Base-by-base conservation (phyloP, 2,888 invertebrate species). In the Theodoxus fluviatilis region DNA sequence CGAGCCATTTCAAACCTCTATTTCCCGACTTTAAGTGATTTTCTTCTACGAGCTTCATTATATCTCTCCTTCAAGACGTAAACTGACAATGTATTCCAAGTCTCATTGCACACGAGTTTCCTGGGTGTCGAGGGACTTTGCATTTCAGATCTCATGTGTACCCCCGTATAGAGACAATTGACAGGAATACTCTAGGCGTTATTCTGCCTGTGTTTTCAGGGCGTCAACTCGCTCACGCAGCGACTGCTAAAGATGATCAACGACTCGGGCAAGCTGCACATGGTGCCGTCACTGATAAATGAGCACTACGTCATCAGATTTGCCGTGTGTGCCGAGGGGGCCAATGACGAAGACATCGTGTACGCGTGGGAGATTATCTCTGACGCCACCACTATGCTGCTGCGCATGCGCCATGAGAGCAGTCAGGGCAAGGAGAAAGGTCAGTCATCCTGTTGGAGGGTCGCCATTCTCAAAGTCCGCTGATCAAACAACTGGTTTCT, bases 211-310 rank as follows among this genome's bases (percentile, higher is more conserved):
- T 63, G n/a, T 28, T 57, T 57, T 0, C 75, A 87, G 86, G 95
- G 89, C 6, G 84, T 90, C 33, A 94, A 95, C 83, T 90, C 90
- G 68, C 84, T 95, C 67, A 98, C 98, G 86, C 95, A 97, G 87
- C 95, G 94, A 86, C 89, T 98, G 49, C 88, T 98, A 79, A 94
- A 95, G 72, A 91, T 92, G 76, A 95, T 98, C 79, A 98, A 98
- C 85, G 96, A 94, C 72, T 96, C 96, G 3, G 98, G 96, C 18
- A 94, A 94, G 86, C 89, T 98, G 73, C 98, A 98, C 87, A 98
- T 98, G 97, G 97, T 97, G 15, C 97, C 97, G 0, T 94, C 97
- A 0, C 92, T 91, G 59, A 93, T 96, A 28, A 93, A 94, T 82
- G 95, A 96, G 65, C 92, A 92, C 81, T 97, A 93, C 85, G 94